Evolutionary conservation across 2,888 invertebrate species (phyloP).

Genomic region (Leptinotarsa haldemani): DNA sequence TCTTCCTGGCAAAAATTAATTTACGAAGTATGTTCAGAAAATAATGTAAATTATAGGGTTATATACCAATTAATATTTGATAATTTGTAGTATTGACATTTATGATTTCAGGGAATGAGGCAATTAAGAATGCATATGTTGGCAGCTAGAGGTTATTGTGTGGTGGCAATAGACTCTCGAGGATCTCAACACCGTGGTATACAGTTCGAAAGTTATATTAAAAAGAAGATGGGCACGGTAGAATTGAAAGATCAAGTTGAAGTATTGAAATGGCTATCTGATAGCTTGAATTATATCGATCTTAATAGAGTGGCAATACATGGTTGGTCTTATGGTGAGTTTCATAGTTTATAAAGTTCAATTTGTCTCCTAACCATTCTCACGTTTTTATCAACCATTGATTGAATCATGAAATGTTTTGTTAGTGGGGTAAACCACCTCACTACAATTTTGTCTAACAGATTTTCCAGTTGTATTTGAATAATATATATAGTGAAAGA

Average conservation of each 20-base stretch:
- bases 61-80: no score
- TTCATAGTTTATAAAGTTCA: not conserved
- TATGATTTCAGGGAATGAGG: slow-evolving; percentile 78
- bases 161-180: slow-evolving; percentile 93
- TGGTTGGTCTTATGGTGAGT: slow-evolving; percentile 96
- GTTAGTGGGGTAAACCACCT: no score
- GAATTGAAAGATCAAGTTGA: slow-evolving; percentile 94
- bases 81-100: not conserved
- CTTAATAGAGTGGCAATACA: slow-evolving; percentile 93
- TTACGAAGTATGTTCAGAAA: no score
- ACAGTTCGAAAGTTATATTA: slow-evolving; percentile 90
- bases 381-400: not conserved
- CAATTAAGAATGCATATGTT: slow-evolving; percentile 94
- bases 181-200: slow-evolving; percentile 95
- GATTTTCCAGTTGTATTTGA: no score
- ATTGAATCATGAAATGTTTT: not conserved
- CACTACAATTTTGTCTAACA: no score
- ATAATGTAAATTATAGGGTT: no score
- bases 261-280: slow-evolving; percentile 87
- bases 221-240: slow-evolving; percentile 91
- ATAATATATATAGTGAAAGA: no score
- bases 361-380: not conserved
- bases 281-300: slow-evolving; percentile 89
- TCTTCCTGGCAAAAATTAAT: no score
- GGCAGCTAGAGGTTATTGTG: slow-evolving; percentile 95